These are phyloP conservation scores for Drosophila triauraria DNA, from an alignment of 1,140 invertebrate genomes.

Conservation along the genomic window DNA sequence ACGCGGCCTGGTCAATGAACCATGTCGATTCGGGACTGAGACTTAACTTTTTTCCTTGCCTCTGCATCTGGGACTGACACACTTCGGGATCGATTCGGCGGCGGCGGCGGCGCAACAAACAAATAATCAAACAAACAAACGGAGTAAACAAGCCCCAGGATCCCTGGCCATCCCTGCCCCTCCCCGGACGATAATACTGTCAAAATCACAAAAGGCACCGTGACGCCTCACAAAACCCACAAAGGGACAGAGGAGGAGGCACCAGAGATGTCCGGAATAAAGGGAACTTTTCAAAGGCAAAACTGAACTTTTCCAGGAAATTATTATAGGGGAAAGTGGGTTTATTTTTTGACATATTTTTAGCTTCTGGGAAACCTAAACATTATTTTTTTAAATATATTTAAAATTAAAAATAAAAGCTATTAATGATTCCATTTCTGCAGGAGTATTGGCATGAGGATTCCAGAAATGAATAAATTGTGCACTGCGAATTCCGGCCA, in stretches of 20 bases:
- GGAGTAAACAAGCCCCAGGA: slow-evolving; percentile 44
- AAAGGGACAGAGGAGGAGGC: neutral
- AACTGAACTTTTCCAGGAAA: neutral
- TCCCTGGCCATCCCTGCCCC: neutral
- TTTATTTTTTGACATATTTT: neutral
- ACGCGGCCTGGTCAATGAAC: slow-evolving; percentile 76
- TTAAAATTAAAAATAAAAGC: neutral
- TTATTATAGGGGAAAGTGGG: neutral
- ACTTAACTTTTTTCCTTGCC: slow-evolving; percentile 8
- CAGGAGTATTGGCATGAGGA: no score
- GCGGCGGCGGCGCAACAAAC: slow-evolving; percentile 48
- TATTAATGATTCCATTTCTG: neutral
- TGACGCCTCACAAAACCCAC: slow-evolving; percentile 49
- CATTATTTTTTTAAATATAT: no score
- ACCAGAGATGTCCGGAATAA: slow-evolving; percentile 11
- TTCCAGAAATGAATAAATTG: no score
- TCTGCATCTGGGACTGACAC: slow-evolving; percentile 68
- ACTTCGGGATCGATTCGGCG: slow-evolving; percentile 29
- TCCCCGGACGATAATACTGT: slow-evolving; percentile 42
- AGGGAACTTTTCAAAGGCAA: neutral
- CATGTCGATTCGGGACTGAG: slow-evolving; percentile 32
- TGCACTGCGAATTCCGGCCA: no score
- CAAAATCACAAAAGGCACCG: slow-evolving; percentile 64
- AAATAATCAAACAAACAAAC: slow-evolving; percentile 53
- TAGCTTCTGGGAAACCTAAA: no score